phyloP scores from a whole-genome alignment of 2,797 vertebrate genomes.

The Mus caroli region DNA sequence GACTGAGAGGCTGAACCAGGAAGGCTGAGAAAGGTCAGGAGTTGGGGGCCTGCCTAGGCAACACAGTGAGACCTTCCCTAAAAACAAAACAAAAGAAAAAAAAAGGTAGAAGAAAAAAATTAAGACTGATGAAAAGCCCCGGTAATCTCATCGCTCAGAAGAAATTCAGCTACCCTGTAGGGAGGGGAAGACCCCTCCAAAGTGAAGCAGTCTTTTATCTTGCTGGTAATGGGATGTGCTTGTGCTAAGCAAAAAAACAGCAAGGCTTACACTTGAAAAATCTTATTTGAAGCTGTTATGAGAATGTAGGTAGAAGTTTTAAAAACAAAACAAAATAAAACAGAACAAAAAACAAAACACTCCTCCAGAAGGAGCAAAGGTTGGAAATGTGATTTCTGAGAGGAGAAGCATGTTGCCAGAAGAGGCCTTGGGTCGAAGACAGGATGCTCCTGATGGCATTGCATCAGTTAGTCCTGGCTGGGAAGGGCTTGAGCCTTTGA shows the following conservation, averaged over 20 bases:
- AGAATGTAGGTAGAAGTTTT: neutral
- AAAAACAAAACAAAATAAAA: neutral
- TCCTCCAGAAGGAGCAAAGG: conserved; percentile 5
- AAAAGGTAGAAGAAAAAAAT: neutral
- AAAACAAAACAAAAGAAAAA: neutral
- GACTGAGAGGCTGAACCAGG: neutral
- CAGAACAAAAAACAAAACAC: neutral
- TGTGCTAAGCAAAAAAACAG: neutral
- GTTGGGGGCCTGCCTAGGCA: neutral
- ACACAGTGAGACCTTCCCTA: neutral
- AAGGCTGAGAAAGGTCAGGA: neutral
- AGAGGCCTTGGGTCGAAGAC: neutral
- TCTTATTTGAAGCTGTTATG: conserved; percentile 19
- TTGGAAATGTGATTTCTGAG: conserved; percentile 7
- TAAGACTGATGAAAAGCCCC: neutral
- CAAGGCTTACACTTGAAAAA: neutral
- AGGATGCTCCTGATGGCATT: neutral
- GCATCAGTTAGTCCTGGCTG: neutral
- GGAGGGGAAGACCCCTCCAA: neutral
- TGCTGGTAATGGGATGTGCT: neutral
- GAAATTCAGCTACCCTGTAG: neutral
- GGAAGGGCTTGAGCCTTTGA: neutral
- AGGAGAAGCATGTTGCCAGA: neutral
- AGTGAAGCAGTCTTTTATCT: conserved; percentile 3
- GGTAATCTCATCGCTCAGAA: neutral